Conservation (phyloP, 2,888 invertebrate species). For the Parthenolecanium corni region DNA sequence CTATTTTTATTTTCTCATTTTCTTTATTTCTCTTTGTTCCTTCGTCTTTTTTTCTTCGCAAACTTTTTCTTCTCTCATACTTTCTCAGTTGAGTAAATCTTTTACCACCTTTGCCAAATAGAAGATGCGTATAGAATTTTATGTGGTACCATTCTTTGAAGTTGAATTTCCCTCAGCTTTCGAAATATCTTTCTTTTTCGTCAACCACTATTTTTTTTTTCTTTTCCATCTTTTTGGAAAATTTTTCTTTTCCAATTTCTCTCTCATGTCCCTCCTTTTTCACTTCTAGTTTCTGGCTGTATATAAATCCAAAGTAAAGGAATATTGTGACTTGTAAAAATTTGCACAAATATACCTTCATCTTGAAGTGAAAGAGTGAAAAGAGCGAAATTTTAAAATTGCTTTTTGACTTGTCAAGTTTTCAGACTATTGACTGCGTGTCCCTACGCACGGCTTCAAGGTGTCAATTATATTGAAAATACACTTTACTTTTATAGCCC, state of each 20-base stretch:
- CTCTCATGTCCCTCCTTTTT: background rate
- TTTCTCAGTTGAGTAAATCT: constrained; percentile 19
- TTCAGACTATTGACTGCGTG: too few species aligned
- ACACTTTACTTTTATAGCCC: too few species aligned
- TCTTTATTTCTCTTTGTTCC: background rate
- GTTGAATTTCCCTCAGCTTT: background rate
- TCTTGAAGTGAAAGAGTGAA: too few species aligned
- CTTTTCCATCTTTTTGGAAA: background rate
- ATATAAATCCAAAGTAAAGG: too few species aligned
- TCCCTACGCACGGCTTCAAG: too few species aligned
- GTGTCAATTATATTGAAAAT: too few species aligned
- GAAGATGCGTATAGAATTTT: background rate
- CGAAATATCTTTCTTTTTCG: background rate
- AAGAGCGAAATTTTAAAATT: too few species aligned
- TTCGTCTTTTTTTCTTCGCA: constrained; percentile 3
- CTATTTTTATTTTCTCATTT: too few species aligned
- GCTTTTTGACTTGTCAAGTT: too few species aligned
- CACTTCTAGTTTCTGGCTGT: too few species aligned
- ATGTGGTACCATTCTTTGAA: background rate
- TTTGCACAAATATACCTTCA: too few species aligned
- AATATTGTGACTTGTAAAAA: too few species aligned
- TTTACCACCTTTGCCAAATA: background rate
- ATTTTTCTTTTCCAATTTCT: background rate
- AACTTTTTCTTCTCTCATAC: background rate
- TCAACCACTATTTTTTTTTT: background rate